Evolutionary conservation across 2,797 vertebrate genomes (phyloP).

Genomic region (Myotis vivesi): DNA sequence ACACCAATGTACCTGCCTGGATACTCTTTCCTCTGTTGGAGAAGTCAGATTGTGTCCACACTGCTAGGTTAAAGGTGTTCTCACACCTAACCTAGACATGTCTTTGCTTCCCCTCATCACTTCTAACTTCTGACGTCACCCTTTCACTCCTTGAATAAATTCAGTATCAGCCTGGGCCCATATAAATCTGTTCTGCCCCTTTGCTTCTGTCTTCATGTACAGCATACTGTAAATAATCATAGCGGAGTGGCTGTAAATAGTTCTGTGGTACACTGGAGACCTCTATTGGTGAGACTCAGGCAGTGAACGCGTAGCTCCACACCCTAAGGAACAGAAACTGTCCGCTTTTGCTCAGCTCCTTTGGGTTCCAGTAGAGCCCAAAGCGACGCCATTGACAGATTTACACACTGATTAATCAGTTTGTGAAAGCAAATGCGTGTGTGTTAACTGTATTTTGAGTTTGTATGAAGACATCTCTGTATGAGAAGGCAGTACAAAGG

Average conservation of each 20-base stretch:
- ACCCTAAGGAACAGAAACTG: neutral
- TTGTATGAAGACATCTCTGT: constrained; percentile 36
- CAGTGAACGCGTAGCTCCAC: neutral
- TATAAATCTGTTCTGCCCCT: constrained; percentile 72
- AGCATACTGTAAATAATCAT: constrained; percentile 81
- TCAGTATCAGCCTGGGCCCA: constrained; percentile 49
- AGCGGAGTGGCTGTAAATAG: constrained; percentile 66
- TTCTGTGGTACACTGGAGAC: constrained; percentile 95
- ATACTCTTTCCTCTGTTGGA: neutral
- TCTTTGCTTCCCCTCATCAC: constrained; percentile 62
- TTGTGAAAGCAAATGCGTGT: constrained; percentile 41
- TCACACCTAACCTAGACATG: constrained; percentile 41
- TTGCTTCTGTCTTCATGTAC: constrained; percentile 60
- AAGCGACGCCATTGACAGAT: neutral
- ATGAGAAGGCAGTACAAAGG: neutral
- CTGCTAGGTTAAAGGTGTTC: constrained; percentile 5
- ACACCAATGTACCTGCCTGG: neutral
- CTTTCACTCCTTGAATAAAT: constrained; percentile 71
- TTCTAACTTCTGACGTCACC: constrained; percentile 71
- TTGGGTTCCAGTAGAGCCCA: constrained; percentile 29
- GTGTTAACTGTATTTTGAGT: neutral
- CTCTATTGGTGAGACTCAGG: constrained; percentile 88
- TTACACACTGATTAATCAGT: neutral
- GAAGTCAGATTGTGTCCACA: neutral
- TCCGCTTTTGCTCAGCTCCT: neutral